Percentiles rank a stretch among this genome's conserved stretches.
These are phyloP conservation scores for Eupristina koningsbergeri DNA, from an alignment of 1,140 invertebrate genomes.

Conservation along the genomic window DNA sequence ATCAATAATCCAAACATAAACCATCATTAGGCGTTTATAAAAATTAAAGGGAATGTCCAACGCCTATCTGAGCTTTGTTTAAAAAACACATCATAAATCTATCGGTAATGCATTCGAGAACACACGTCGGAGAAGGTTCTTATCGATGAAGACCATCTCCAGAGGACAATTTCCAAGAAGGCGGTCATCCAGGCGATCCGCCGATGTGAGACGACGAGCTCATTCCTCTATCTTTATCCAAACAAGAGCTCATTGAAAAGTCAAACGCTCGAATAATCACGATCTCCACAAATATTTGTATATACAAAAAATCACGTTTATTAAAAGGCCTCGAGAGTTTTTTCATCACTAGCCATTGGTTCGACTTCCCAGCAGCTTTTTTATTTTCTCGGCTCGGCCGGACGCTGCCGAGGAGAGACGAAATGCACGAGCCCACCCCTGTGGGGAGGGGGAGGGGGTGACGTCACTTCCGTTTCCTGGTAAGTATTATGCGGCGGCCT, in stretches of 20 bases:
- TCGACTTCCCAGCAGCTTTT: not conserved
- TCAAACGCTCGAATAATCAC: not conserved
- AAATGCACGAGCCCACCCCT: not conserved
- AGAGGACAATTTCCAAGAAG: not conserved
- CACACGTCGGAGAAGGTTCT: not conserved
- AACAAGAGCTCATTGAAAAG: not conserved
- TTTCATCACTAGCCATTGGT: not conserved
- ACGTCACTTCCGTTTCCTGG: slow-evolving; percentile 66
- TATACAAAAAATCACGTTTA: not conserved
- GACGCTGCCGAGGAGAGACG: not conserved
- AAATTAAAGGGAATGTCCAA: not conserved
- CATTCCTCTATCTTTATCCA: not conserved
- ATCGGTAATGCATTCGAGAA: not conserved
- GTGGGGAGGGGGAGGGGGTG: too few species aligned
- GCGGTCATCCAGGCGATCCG: not conserved
- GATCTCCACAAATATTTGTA: not conserved
- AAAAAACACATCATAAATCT: slow-evolving; percentile 16
- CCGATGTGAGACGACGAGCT: not conserved
- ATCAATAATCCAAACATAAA: too few species aligned
- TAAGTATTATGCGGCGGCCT: slow-evolving; percentile 36
- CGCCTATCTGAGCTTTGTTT: not conserved
- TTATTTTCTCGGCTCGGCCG: not conserved
- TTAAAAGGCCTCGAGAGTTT: not conserved
- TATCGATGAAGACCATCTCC: not conserved
- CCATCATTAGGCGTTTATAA: not conserved